Percentiles rank a stretch among this genome's conserved stretches.
phyloP scores from a whole-genome alignment of 2,113 vertebrate species.

The Zeus faber region DNA sequence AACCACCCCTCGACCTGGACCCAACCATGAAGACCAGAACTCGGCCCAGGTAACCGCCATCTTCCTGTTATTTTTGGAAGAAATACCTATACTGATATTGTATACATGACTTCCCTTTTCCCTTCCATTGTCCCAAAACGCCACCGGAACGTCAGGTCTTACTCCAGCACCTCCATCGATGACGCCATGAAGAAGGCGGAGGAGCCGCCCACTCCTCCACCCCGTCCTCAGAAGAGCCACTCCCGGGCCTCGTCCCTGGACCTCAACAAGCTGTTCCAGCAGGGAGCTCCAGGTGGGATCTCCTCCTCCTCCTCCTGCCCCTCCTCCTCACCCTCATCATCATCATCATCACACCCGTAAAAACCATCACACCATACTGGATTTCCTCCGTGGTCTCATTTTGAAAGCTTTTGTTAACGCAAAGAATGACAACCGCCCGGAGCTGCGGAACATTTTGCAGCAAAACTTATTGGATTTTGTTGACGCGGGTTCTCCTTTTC shows the following conservation, averaged over 20 bases:
- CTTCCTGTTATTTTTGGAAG: background rate
- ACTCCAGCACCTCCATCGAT: conserved; percentile 93
- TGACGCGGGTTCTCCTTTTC: conserved; percentile 14
- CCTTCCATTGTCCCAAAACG: no score
- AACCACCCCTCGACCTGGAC: conserved; percentile 59
- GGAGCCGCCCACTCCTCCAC: conserved; percentile 92
- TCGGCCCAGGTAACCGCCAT: conserved; percentile 62
- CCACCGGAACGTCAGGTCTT: no score
- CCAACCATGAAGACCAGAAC: conserved; percentile 61
- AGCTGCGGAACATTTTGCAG: no score
- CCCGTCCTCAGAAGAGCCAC: conserved; percentile 93
- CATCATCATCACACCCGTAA: background rate
- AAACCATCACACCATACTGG: background rate
- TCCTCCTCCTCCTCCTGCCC: background rate
- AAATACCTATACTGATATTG: no score
- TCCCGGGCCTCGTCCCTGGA: conserved; percentile 97
- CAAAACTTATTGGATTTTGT: background rate
- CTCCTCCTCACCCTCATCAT: background rate
- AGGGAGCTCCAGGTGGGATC: conserved; percentile 79
- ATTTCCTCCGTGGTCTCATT: background rate
- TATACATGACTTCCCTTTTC: background rate
- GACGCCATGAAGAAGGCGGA: conserved; percentile 92
- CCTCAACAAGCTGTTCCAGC: conserved; percentile 94
- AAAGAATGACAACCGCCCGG: no score
- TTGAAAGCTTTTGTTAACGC: background rate